A percentile compares a stretch with the other conserved stretches of the same genome.
Evolutionary conservation across 1,140 invertebrate genomes (phyloP).

Genomic region (Euschistus heros): DNA sequence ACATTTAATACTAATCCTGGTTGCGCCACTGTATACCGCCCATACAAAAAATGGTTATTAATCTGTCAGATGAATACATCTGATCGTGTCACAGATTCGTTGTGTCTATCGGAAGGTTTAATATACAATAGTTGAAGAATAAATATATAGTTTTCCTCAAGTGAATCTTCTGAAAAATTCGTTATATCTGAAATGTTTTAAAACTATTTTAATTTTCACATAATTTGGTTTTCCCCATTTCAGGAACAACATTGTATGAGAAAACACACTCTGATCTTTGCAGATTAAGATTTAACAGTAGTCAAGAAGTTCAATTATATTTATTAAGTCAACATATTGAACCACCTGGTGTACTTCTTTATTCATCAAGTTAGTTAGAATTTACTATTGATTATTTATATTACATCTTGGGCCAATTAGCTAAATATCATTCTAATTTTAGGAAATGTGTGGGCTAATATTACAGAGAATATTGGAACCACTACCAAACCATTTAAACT

Average conservation of each 20-base stretch:
- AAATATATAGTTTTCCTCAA: not conserved
- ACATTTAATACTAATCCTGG: no score
- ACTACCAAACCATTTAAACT: constrained; percentile 40
- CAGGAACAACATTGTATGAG: constrained; percentile 49
- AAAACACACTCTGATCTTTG: constrained; percentile 59
- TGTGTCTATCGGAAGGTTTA: no score
- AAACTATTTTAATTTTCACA: constrained; percentile 27
- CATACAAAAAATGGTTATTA: no score
- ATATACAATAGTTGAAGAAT: not conserved
- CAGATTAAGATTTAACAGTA: constrained; percentile 56
- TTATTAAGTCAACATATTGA: constrained; percentile 57
- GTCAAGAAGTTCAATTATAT: constrained; percentile 50
- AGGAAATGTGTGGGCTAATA: no score
- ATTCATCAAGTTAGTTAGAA: constrained; percentile 46
- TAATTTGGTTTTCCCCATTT: constrained; percentile 25
- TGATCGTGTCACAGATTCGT: no score
- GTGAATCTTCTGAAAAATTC: not conserved
- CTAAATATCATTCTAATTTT: no score
- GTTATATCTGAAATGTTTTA: no score
- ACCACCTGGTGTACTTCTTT: constrained; percentile 56
- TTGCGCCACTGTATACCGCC: no score
- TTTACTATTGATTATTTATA: not conserved
- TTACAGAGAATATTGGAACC: not conserved
- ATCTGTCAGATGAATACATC: no score
- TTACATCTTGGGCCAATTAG: constrained; percentile 1